Base-by-base conservation (phyloP, 2,888 invertebrate species). In the Hyposoter dolosus region DNA sequence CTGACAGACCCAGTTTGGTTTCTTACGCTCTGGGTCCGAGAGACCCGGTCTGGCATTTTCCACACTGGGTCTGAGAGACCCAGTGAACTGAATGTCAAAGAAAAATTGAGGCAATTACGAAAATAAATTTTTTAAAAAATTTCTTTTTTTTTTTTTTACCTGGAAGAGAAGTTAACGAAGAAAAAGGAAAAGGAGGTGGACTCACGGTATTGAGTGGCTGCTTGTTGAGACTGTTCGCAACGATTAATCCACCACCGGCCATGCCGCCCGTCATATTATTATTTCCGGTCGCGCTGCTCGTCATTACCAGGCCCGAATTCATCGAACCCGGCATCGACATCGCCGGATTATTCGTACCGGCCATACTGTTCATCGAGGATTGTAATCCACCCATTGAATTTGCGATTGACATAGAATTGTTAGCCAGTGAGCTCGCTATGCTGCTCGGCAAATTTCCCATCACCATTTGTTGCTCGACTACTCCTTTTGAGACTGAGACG, bases 171-270 rank as follows among this genome's bases (percentile, higher is more conserved):
- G 40, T n/a, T 28, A 71, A 40, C 12, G 19, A 47, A 69, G 23
- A 45, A 68, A 71, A 71, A 32, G 32, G 15, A 6, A 1, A 9
- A 40, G 10, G 9, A 1, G 35, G 35, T 35, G n/a, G 9, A 75
- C 75, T 87, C 88, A 93, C 93, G 74, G 94, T 93, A 87, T 94
- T 94, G 88, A 97, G 93, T 17, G 95, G 95, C 93, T 97, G 97
- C 93, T 97, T 97, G 93, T 97, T 97, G 84, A 97, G 95, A 91
- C 96, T 96, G 94, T 97, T 97, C 89, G 95, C 95, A 50, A 97
- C 96, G 71, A 97, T 96, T 90, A 96, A 95, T 75, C 97, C 96
- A 77, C 97, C 96, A 77, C 96, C 96, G 89, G 96, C 96, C 96
- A 97, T 97, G 66, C 95, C 95, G 87, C 95, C 60, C 28, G 60